Percentiles rank a stretch among this genome's conserved stretches.
phyloP scores from a whole-genome alignment of 2,888 invertebrate species.

The Andrena marginata region DNA sequence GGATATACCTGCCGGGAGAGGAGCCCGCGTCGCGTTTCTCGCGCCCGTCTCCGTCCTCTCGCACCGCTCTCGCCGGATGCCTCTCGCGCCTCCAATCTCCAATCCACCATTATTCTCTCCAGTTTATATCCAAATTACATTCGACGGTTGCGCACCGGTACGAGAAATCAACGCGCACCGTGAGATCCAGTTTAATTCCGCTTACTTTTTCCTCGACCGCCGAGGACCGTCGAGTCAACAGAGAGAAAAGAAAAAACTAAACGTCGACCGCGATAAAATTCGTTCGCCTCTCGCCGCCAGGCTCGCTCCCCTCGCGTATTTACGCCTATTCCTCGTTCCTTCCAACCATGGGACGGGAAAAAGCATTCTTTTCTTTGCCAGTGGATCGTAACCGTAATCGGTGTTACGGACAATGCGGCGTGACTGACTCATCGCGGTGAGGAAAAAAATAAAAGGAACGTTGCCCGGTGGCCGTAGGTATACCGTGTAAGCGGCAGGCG shows the following conservation, averaged over 20 bases:
- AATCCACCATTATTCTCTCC: conserved; percentile 8
- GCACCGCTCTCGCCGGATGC: background rate
- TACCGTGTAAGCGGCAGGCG: background rate
- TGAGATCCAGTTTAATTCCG: background rate
- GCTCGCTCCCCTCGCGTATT: too few relatives aligned
- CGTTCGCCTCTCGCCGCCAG: background rate
- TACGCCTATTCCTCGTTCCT: too few relatives aligned
- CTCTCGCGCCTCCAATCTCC: background rate
- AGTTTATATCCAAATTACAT: conserved; percentile 11
- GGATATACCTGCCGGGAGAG: conserved; percentile 37
- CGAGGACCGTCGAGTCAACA: conserved; percentile 19
- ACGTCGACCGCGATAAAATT: conserved; percentile 2
- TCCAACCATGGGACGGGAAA: background rate
- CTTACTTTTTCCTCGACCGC: background rate
- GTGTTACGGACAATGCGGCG: conserved; percentile 26
- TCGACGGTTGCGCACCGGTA: conserved; percentile 3
- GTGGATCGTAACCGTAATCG: conserved; percentile 12
- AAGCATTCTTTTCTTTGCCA: conserved; percentile 8
- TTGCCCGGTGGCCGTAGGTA: conserved; percentile 5
- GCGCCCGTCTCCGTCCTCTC: background rate
- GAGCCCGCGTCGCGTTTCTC: conserved; percentile 13
- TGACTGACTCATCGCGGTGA: conserved; percentile 10
- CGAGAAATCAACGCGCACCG: background rate
- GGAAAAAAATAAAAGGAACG: background rate
- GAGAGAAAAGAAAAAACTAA: too few relatives aligned